phyloP scores from a whole-genome alignment of 1,140 invertebrate genomes.

The Bombus confusus region DNA sequence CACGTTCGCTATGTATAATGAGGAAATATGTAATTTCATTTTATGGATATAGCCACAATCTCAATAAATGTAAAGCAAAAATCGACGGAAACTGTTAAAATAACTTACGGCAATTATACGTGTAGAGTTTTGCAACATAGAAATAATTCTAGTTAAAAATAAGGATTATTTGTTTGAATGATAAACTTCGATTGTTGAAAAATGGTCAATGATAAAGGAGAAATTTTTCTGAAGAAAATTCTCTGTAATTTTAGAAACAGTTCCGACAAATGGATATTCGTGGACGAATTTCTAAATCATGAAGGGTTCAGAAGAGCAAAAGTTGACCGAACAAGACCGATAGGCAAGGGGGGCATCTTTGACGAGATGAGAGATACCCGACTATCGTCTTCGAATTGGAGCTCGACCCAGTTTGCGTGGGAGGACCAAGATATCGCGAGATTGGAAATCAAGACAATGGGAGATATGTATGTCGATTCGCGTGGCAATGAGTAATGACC shows the following conservation, averaged over 20 bases:
- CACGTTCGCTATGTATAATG: too few relatives aligned
- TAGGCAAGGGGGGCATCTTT: not conserved
- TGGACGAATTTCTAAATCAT: not conserved
- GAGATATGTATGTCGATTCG: not conserved
- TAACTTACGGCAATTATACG: too few relatives aligned
- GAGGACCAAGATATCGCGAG: conserved; percentile 35
- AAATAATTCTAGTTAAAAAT: too few relatives aligned
- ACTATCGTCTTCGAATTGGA: conserved; percentile 6
- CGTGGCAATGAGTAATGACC: not conserved
- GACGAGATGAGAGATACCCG: conserved; percentile 27
- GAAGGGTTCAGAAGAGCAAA: not conserved
- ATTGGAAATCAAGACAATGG: conserved; percentile 34
- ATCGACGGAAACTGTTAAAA: too few relatives aligned
- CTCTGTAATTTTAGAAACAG: not conserved
- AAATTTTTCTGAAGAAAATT: too few relatives aligned
- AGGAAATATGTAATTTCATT: too few relatives aligned
- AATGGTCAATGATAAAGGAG: not conserved
- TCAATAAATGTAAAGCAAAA: too few relatives aligned
- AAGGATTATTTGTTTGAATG: too few relatives aligned
- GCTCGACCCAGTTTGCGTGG: conserved; percentile 40
- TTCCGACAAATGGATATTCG: not conserved
- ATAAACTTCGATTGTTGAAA: too few relatives aligned
- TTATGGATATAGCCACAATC: too few relatives aligned
- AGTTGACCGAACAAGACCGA: conserved; percentile 3
- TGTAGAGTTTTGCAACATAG: too few relatives aligned